Conservation (phyloP, 2,113 vertebrate genomes). For the Anoplopoma fimbria region DNA sequence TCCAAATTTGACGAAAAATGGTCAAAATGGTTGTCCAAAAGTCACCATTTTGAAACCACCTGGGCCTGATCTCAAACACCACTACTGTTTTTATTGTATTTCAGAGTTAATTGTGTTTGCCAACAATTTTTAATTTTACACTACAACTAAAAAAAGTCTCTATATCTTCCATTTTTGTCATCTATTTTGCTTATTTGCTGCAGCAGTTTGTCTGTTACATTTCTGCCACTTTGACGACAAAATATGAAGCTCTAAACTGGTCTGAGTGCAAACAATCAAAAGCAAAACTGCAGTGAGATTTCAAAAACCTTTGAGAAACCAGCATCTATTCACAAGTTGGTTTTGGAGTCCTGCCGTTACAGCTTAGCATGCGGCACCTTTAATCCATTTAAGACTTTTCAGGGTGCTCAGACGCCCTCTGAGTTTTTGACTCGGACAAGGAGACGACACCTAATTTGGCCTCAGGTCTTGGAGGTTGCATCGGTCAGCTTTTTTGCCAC, state of each 20-base stretch:
- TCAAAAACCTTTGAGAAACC: background rate
- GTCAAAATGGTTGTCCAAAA: background rate
- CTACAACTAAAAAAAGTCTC: background rate
- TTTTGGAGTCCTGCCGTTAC: background rate
- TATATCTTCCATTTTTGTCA: background rate
- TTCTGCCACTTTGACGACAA: background rate
- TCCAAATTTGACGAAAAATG: background rate
- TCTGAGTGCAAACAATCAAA: background rate
- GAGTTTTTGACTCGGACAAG: too few species aligned
- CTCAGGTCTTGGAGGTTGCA: constrained; percentile 22
- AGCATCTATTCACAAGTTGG: background rate
- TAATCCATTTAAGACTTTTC: background rate
- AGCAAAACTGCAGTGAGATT: background rate
- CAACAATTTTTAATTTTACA: background rate
- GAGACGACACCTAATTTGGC: background rate
- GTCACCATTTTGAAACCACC: background rate
- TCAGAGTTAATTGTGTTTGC: background rate
- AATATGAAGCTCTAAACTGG: too few species aligned
- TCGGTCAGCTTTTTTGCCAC: constrained; percentile 37
- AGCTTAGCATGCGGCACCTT: background rate
- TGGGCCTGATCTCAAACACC: background rate
- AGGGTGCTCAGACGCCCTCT: background rate
- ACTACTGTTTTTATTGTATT: background rate
- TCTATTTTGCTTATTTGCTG: background rate
- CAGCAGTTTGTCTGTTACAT: background rate